Evolutionary conservation across 2,113 vertebrate species (phyloP).

Genomic region (Spea multiplicata): DNA sequence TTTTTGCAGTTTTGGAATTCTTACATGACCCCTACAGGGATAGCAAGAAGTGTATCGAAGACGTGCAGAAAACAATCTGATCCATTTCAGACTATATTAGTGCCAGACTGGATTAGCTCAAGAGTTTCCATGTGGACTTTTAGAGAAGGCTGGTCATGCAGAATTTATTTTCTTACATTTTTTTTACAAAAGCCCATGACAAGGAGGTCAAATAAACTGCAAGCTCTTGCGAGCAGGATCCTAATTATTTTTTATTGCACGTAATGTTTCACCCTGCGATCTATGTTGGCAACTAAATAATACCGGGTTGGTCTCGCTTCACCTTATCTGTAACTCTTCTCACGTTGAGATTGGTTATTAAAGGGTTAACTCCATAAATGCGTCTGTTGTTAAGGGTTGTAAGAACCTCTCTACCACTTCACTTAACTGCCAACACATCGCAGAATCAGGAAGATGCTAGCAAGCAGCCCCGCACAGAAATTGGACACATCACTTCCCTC

Average conservation of each 20-base stretch:
- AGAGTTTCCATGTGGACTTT: not conserved
- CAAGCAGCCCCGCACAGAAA: slow-evolving; percentile 66
- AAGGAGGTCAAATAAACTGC: too few relatives aligned
- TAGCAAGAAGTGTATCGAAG: slow-evolving; percentile 10
- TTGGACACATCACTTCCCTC: slow-evolving; percentile 61
- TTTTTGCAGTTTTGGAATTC: slow-evolving; percentile 27
- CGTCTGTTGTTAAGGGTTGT: slow-evolving; percentile 45
- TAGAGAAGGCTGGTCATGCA: not conserved
- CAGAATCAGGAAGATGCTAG: slow-evolving; percentile 60
- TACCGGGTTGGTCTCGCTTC: too few relatives aligned
- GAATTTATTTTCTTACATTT: too few relatives aligned
- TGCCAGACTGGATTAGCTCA: slow-evolving; percentile 19
- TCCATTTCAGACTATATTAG: not conserved
- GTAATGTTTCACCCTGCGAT: too few relatives aligned
- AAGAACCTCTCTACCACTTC: slow-evolving; percentile 8
- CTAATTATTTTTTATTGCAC: too few relatives aligned
- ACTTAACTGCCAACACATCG: slow-evolving; percentile 59
- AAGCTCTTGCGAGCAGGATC: too few relatives aligned
- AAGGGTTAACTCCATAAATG: slow-evolving; percentile 46
- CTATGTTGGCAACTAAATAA: too few relatives aligned
- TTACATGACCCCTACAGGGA: not conserved
- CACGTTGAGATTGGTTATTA: not conserved
- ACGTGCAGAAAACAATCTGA: slow-evolving; percentile 4
- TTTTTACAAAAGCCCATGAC: too few relatives aligned
- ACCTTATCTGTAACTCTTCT: too few relatives aligned